Percentiles rank a stretch among this genome's conserved stretches.
phyloP scores from a whole-genome alignment of 2,888 invertebrate species.

The Lycaena phlaeas region DNA sequence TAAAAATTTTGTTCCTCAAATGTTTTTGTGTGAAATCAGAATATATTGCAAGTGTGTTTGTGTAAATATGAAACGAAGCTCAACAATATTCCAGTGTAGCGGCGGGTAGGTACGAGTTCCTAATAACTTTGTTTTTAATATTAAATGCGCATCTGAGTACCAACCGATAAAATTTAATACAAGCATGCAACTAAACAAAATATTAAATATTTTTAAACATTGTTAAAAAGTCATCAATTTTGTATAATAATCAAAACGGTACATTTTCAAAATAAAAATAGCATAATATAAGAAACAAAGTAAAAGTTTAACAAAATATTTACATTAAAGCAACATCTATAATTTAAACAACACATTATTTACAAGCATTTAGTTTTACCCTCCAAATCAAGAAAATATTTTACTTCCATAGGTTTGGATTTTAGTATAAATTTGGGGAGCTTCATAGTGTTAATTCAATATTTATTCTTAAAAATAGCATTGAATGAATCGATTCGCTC shows the following conservation, averaged over 20 bases:
- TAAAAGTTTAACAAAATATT: constrained; percentile 60
- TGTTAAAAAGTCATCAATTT: constrained; percentile 1
- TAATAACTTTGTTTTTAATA: too few species aligned
- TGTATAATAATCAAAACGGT: constrained; percentile 30
- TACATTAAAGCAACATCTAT: constrained; percentile 68
- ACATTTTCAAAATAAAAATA: constrained; percentile 36
- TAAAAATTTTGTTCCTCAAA: neutral
- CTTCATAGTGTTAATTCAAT: neutral
- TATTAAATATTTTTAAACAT: constrained; percentile 2
- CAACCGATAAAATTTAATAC: constrained; percentile 16
- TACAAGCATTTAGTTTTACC: constrained; percentile 38
- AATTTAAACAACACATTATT: constrained; percentile 66
- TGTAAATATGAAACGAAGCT: too few species aligned
- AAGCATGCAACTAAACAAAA: constrained; percentile 9
- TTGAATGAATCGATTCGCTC: constrained; percentile 13
- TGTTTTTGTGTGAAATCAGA: too few species aligned
- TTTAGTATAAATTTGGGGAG: neutral
- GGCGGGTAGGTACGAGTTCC: neutral
- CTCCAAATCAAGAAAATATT: constrained; percentile 10
- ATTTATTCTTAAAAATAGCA: neutral
- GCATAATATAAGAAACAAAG: constrained; percentile 50
- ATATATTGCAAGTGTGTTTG: too few species aligned
- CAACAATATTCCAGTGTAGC: too few species aligned
- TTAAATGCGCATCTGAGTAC: constrained; percentile 15
- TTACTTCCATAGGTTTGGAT: constrained; percentile 4